Conservation (phyloP, 2,888 invertebrate species). For the Trichopria drosophilae region DNA sequence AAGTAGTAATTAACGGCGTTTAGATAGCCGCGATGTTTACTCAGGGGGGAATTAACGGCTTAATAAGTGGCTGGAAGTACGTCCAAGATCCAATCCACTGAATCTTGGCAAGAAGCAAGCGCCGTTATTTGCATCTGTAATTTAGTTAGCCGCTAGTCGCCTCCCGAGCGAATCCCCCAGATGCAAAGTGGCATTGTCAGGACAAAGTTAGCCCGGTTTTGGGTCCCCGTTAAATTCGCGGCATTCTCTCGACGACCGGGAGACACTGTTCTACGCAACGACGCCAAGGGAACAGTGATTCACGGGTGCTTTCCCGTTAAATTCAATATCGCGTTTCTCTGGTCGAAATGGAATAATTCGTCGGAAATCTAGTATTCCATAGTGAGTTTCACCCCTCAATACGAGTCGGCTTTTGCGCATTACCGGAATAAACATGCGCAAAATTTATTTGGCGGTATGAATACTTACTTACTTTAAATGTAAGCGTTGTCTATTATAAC, state of each 20-base stretch:
- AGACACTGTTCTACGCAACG: conserved; percentile 5
- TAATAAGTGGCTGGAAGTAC: conserved; percentile 50
- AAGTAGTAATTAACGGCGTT: conserved; percentile 34
- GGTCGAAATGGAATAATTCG: conserved; percentile 3
- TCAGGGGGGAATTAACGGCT: conserved; percentile 51
- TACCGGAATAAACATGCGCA: no score
- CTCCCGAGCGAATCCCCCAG: conserved; percentile 39
- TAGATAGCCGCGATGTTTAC: conserved; percentile 39
- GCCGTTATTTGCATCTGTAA: conserved; percentile 57
- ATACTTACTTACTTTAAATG: no score
- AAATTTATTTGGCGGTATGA: no score
- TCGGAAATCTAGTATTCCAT: no score
- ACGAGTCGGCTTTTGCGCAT: no score
- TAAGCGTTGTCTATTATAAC: no score
- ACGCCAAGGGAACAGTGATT: conserved; percentile 1
- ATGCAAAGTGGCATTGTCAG: conserved; percentile 53
- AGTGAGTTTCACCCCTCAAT: no score
- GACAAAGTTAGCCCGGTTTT: conserved; percentile 34
- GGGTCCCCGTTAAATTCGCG: conserved; percentile 9
- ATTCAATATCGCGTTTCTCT: neutral
- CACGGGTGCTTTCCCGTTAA: no score
- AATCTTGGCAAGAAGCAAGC: conserved; percentile 53
- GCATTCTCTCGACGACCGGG: conserved; percentile 1
- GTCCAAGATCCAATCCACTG: conserved; percentile 50
- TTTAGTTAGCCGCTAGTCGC: conserved; percentile 44